Evolutionary conservation across 2,113 vertebrate genomes (phyloP).

Genomic region (Myotis yumanensis): DNA sequence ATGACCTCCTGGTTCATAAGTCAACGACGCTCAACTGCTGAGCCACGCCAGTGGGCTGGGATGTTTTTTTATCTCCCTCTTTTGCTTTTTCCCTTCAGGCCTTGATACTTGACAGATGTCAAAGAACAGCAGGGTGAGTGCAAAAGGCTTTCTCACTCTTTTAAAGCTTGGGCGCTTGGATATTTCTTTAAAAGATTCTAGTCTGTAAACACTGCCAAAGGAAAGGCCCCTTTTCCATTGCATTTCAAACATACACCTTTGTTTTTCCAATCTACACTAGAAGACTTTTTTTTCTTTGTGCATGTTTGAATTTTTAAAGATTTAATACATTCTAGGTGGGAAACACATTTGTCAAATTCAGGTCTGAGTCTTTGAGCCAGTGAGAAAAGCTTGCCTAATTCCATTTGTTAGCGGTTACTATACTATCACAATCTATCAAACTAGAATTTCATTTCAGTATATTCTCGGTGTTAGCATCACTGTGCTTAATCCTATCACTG

Average conservation of each 20-base stretch:
- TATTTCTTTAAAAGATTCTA: conserved; percentile 31
- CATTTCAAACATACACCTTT: not conserved
- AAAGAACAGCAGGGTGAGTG: not conserved
- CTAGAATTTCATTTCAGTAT: conserved; percentile 11
- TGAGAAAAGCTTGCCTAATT: not conserved
- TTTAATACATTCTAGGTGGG: not conserved
- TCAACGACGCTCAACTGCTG: no score
- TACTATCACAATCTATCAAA: not conserved
- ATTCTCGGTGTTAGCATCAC: not conserved
- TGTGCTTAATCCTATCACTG: not conserved
- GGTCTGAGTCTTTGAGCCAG: not conserved
- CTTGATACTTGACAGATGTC: conserved; percentile 41
- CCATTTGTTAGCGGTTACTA: not conserved
- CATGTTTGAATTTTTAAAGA: conserved; percentile 14
- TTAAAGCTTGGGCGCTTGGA: not conserved
- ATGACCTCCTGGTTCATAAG: no score
- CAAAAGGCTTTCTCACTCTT: conserved; percentile 15
- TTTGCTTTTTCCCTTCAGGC: conserved; percentile 29
- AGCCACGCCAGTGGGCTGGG: no score
- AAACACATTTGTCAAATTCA: conserved; percentile 17
- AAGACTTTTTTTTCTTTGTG: not conserved
- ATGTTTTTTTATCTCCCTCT: not conserved
- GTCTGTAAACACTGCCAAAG: not conserved
- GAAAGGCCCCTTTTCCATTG: not conserved
- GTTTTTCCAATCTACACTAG: not conserved